phyloP scores from a whole-genome alignment of 35 echinoderm and acorn worm genomes.

The Apostichopus californicus region DNA sequence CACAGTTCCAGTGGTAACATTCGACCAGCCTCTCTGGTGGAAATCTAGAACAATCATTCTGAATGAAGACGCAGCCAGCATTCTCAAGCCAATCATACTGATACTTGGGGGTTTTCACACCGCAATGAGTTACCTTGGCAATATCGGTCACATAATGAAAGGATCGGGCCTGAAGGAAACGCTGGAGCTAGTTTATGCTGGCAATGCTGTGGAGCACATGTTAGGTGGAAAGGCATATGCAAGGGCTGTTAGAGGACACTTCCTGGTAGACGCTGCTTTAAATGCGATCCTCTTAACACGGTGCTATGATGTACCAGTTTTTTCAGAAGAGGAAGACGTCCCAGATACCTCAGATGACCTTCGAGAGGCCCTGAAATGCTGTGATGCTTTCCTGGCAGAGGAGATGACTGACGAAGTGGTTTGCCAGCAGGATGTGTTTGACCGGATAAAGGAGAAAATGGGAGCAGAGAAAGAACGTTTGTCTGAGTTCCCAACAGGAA shows the following conservation, averaged over 20 bases:
- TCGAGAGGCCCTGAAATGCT: conserved; percentile 5
- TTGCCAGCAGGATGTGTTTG: not conserved
- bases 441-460: not conserved
- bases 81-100: conserved; percentile 46
- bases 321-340: not conserved
- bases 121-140: not conserved
- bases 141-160: conserved; percentile 61
- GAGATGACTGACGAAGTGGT: too few species aligned
- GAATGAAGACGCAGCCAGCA: conserved; percentile 6
- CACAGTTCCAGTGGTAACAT: conserved; percentile 58
- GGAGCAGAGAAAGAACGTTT: not conserved
- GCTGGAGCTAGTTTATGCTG: conserved; percentile 55
- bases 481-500: not conserved
- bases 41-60: conserved; percentile 49
- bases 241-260: not conserved
- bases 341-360: not conserved
- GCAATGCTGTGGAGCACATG: conserved; percentile 34
- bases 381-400: conserved; percentile 4
- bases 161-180: conserved; percentile 58
- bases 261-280: conserved; percentile 30
- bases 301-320: conserved; percentile 4
- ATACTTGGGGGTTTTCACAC: not conserved
- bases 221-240: conserved; percentile 37
- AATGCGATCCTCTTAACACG: conserved; percentile 21
- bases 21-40: conserved; percentile 74